These are phyloP conservation scores for Cynocephalus volans DNA, from an alignment of 2,113 vertebrate species.

Conservation along the genomic window DNA sequence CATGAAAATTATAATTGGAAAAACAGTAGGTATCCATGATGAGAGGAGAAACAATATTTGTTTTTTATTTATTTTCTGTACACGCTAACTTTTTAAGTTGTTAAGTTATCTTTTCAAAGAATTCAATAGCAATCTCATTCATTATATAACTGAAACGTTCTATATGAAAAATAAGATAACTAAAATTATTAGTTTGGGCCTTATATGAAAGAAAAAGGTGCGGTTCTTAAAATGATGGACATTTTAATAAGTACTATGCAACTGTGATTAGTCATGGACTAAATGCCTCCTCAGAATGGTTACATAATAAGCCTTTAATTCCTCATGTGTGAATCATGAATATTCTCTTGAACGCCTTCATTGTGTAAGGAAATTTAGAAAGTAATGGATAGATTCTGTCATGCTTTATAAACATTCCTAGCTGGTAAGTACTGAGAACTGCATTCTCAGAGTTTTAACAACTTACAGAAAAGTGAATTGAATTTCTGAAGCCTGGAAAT, in stretches of 20 bases:
- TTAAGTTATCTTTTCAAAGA: not conserved
- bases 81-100: not conserved
- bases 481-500: slow-evolving; percentile 69
- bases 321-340: slow-evolving; percentile 17
- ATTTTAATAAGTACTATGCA: slow-evolving; percentile 3
- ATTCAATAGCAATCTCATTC: not conserved
- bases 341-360: slow-evolving; percentile 21
- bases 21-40: not conserved
- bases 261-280: not conserved
- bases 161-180: not conserved
- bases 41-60: not conserved
- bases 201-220: not conserved
- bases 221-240: not conserved
- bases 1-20: slow-evolving; percentile 12
- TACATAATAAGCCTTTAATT: slow-evolving; percentile 43
- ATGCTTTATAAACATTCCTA: slow-evolving; percentile 41
- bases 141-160: slow-evolving; percentile 17
- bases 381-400: not conserved
- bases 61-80: not conserved
- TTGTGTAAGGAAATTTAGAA: slow-evolving; percentile 47
- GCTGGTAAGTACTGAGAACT: slow-evolving; percentile 16
- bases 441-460: slow-evolving; percentile 62
- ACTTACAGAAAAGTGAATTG: slow-evolving; percentile 69
- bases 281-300: not conserved
- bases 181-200: not conserved